phyloP scores from a whole-genome alignment of 2,113 vertebrate genomes.

The Zosterops hypoxanthus region DNA sequence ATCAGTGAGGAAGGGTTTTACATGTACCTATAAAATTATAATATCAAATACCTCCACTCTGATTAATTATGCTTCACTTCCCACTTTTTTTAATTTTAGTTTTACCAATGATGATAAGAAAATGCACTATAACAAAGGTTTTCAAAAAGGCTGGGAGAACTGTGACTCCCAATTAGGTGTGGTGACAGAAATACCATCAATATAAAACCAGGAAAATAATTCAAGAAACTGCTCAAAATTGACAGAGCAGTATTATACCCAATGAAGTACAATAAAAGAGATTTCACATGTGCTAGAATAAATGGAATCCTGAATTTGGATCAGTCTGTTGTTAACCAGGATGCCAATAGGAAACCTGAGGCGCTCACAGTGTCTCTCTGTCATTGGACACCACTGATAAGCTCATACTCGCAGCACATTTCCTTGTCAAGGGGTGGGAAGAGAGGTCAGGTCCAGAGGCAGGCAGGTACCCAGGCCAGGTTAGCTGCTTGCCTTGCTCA shows the following conservation, averaged over 20 bases:
- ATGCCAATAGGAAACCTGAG: not conserved
- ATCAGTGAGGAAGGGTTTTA: not conserved
- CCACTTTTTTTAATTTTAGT: not conserved
- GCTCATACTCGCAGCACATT: accelerated
- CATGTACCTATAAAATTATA: not conserved
- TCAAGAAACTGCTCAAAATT: not conserved
- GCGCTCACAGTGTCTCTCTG: not conserved
- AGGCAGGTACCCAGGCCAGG: not conserved
- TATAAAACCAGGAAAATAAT: not conserved
- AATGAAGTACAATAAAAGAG: not conserved
- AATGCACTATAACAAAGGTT: not conserved
- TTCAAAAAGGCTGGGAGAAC: constrained; percentile 6
- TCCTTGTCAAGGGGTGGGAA: not conserved
- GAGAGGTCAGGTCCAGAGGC: not conserved
- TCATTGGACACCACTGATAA: not conserved
- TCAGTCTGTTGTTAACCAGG: not conserved
- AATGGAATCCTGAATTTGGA: not conserved
- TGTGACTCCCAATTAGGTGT: not conserved
- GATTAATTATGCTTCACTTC: not conserved
- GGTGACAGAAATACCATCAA: not conserved
- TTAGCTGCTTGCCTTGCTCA: not conserved
- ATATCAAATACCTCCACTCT: not conserved
- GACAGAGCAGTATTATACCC: not conserved
- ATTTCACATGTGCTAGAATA: accelerated
- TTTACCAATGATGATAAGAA: constrained; percentile 2